Evolutionary conservation across 2,113 vertebrate species (phyloP), one percentile per base, ranked within the genome.

Genomic region (Speoplatyrhinus poulsoni): DNA sequence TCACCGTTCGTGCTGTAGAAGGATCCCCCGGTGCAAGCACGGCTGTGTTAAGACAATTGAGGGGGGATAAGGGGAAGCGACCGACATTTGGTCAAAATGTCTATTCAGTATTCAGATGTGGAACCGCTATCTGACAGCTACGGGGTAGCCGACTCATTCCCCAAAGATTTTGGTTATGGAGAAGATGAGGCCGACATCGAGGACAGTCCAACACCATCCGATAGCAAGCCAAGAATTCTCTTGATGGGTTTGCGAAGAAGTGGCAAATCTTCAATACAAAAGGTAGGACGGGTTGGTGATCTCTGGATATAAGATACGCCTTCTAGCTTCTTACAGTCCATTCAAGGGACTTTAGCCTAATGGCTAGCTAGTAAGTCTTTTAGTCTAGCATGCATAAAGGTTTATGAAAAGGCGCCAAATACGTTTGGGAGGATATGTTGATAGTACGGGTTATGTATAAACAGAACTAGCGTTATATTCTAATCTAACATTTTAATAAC

Each of bases 201-300:
- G 82, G 95, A 94, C 88, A 93, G 88, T 70, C 92, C 89, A 73
- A 72, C 87, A 54, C 77, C 86, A 64, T 94, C 92, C 82, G 94
- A 97, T 85, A 95, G 94, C 88, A 98, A 99, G 61, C 98, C 98
- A 0, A 93, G 98, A 17, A 99, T 99, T 55, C 85, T 99, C 64
- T 92, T 99, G 0, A 99, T 99, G 98, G 97, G 98, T 8, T 83
- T 99, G 77, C 92, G 97, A 62, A 93, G 98, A 86, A 99, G 96
- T 77, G 98, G 98, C 8, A 99, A 99, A 60, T 99, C 98, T 1
- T 99, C 97, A 46, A 99, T 99, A 88, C 98, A 99, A 93, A 99
- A 99, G 96, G 98, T 99, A 88, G 15, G 73, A 60, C 9, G n/a
- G 12, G 33, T 48, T 17, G 15, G 17, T 32, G 47, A 54, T 46